Base-by-base conservation (phyloP, 2,888 invertebrate species). In the Cactoblastis cactorum region DNA sequence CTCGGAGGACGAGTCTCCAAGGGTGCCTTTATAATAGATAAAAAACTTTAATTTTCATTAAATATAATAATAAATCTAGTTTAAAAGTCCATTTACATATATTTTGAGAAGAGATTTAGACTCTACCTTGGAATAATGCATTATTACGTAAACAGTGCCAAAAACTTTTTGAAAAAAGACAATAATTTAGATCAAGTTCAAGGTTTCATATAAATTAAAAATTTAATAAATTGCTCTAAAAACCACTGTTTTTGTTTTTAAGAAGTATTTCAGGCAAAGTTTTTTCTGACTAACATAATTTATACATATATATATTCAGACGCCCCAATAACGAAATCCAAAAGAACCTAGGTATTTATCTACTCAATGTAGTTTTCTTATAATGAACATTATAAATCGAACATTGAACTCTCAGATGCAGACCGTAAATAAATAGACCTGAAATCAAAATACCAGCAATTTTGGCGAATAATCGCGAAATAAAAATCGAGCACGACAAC, bases 1-100 rank as follows among this genome's bases (percentile, higher is more conserved):
- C 70, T 79, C 53, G 71, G 70, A 53, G 80, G 77, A 52, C 86
- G 86, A 58, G 61, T 62, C 57, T 87, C 88, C 65, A 71, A 59
- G 52, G 80, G 71, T 55, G 80, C 83, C 88, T 87, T 83, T 56
- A 62, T 67, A 72, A 67, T 69, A 67, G 65, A 71, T 63, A 58
- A 53, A 41, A 15, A n/a, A 4, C 8, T 48, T 37, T 38, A 48
- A 37, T 28, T 28, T 35, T 14, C 14, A 14, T 35, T 8, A 33
- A 46, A 8, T 35, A 35, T 11, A 22, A 19, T 18, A 11, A 15
- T 24, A 12, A 9, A n/a, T n/a, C 33, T n/a, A 22, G 18, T 32
- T 32, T 34, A 19, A 43, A 43, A 28, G n/a, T n/a, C n/a, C 12
- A 43, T 11, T 12, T 15, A 11, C 11, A 28, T 14, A 11, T 1